These are phyloP conservation scores for Malacoctenus gilli DNA, from an alignment of 2,797 vertebrate species.

Conservation along the genomic window DNA sequence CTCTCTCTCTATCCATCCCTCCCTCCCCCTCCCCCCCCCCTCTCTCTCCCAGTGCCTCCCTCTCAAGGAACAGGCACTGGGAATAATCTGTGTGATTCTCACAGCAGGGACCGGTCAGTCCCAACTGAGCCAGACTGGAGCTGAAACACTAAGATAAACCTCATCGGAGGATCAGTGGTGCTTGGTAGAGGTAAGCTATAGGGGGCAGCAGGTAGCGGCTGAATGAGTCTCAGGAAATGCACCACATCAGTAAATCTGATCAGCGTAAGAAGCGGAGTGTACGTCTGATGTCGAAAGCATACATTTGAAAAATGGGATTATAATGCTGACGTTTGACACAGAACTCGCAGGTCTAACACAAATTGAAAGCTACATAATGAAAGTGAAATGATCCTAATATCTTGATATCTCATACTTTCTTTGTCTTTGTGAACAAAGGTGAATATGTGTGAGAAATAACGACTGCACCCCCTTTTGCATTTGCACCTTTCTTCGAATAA, in stretches of 20 bases:
- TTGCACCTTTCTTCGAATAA: conserved; percentile 47
- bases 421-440: conserved; percentile 30
- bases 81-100: conserved; percentile 70
- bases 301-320: neutral
- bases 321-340: neutral
- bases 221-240: conserved; percentile 28
- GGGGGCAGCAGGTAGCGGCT: conserved; percentile 39
- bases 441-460: conserved; percentile 28
- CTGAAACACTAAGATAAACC: conserved; percentile 66
- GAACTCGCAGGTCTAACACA: neutral
- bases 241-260: conserved; percentile 14
- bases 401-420: neutral
- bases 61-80: conserved; percentile 37
- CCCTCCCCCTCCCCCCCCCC: conserved; percentile 12
- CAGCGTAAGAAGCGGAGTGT: conserved; percentile 8
- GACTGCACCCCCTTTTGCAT: conserved; percentile 34
- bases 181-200: conserved; percentile 53
- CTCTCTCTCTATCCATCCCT: conserved; percentile 6
- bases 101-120: conserved; percentile 47
- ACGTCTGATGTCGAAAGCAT: conserved; percentile 1
- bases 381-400: neutral
- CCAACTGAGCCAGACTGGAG: conserved; percentile 54
- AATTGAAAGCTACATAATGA: conserved; percentile 2
- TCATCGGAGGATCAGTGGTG: conserved; percentile 45
- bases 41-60: conserved; percentile 30